A percentile compares a stretch with the other conserved stretches of the same genome.
Conservation (phyloP, 2,113 vertebrate genomes). For the Hemichromis elongatus region DNA sequence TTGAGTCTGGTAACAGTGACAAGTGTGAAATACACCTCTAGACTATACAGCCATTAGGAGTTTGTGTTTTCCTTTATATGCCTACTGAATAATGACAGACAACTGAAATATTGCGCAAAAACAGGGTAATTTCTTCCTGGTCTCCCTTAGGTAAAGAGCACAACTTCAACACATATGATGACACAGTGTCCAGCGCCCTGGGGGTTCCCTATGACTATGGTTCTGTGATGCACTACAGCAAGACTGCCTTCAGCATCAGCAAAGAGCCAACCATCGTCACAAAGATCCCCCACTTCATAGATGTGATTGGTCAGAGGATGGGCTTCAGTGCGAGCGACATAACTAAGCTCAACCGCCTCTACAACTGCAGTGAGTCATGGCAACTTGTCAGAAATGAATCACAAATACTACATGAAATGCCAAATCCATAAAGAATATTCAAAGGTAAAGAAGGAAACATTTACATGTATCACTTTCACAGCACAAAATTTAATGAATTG, state of each 20-base stretch:
- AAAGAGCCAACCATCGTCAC: slow-evolving; percentile 84
- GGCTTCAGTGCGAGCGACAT: slow-evolving; percentile 86
- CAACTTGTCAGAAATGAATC: not conserved
- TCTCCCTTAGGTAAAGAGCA: slow-evolving; percentile 72
- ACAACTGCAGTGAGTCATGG: slow-evolving; percentile 82
- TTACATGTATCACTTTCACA: not conserved
- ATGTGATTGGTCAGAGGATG: slow-evolving; percentile 87
- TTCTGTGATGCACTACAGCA: slow-evolving; percentile 90
- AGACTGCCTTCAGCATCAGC: slow-evolving; percentile 78
- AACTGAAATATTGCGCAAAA: not conserved
- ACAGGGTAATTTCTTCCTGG: not conserved
- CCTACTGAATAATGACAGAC: not conserved
- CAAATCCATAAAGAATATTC: not conserved
- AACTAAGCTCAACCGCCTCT: slow-evolving; percentile 80
- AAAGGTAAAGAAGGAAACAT: not conserved
- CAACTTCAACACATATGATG: slow-evolving; percentile 79
- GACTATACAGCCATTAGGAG: not conserved
- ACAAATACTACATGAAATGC: not conserved
- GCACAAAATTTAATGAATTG: not conserved
- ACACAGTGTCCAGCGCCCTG: slow-evolving; percentile 70
- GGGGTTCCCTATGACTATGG: slow-evolving; percentile 87
- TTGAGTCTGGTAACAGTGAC: slow-evolving; percentile 70
- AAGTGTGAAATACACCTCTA: not conserved
- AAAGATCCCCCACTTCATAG: slow-evolving; percentile 77
- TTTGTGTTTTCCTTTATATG: accelerated